Evolutionary conservation across 1,140 invertebrate species (phyloP).

Genomic region (Nautilus pompilius): DNA sequence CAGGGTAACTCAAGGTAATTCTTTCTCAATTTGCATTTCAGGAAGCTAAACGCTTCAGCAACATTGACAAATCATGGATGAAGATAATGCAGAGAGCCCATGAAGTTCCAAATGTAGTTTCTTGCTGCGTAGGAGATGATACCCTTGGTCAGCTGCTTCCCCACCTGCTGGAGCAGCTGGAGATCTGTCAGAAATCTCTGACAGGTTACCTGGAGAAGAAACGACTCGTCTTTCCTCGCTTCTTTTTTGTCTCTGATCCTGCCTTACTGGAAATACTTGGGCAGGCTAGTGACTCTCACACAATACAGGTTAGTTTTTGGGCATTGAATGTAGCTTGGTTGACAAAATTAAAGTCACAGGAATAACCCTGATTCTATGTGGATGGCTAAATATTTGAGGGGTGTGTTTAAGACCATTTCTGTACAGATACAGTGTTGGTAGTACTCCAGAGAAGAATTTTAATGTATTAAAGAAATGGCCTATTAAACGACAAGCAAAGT

Average conservation of each 20-base stretch:
- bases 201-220: constrained; percentile 96
- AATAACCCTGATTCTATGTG: too few relatives aligned
- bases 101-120: constrained; percentile 90
- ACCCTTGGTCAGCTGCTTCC: constrained; percentile 86
- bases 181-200: constrained; percentile 94
- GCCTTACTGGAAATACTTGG: constrained; percentile 93
- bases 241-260: constrained; percentile 98
- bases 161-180: constrained; percentile 92
- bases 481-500: too few relatives aligned
- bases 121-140: constrained; percentile 94
- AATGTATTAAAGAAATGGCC: too few relatives aligned
- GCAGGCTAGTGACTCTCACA: constrained; percentile 96
- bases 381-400: background rate
- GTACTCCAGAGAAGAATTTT: too few relatives aligned
- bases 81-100: constrained; percentile 96
- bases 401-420: background rate
- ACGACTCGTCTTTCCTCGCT: constrained; percentile 92
- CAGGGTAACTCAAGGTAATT: too few relatives aligned
- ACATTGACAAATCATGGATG: constrained; percentile 98
- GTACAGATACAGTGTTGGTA: too few relatives aligned
- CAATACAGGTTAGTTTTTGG: constrained; percentile 70
- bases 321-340: too few relatives aligned
- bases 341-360: too few relatives aligned
- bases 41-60: constrained; percentile 71
- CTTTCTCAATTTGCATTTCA: too few relatives aligned